Conservation (phyloP, 2,113 vertebrate species). For the Bubo blakistoni region DNA sequence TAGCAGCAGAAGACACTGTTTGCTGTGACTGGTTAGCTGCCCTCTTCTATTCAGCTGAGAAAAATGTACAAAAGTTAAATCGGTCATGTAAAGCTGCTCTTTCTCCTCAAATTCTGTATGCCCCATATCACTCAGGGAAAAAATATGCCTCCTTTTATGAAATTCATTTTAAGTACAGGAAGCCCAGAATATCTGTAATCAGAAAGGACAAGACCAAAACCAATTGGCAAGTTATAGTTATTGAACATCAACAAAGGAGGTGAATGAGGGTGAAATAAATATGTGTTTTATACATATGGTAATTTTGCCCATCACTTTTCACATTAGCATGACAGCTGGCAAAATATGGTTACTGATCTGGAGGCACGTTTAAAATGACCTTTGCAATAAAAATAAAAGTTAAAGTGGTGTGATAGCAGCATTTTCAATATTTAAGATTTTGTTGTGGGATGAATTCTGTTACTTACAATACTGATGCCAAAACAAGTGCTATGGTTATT, state of each 20-base stretch:
- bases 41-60: not conserved
- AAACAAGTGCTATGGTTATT: slow-evolving; percentile 5
- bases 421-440: slow-evolving; percentile 18
- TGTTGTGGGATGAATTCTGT: not conserved
- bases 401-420: not conserved
- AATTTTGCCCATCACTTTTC: not conserved
- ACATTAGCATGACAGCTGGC: not conserved
- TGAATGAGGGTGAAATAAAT: not conserved
- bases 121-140: not conserved
- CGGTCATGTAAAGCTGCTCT: not conserved
- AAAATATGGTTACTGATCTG: not conserved
- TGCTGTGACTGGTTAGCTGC: not conserved
- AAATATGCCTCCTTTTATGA: not conserved
- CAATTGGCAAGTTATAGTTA: not conserved
- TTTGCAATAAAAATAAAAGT: slow-evolving; percentile 22
- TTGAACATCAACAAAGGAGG: not conserved
- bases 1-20: slow-evolving; percentile 53
- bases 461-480: not conserved
- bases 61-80: not conserved
- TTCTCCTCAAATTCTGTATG: not conserved
- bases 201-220: not conserved
- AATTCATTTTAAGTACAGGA: not conserved
- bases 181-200: not conserved
- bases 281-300: not conserved
- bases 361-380: slow-evolving; percentile 8